These are phyloP conservation scores for Caranx melampygus DNA, from an alignment of 2,113 vertebrate genomes.

Conservation along the genomic window DNA sequence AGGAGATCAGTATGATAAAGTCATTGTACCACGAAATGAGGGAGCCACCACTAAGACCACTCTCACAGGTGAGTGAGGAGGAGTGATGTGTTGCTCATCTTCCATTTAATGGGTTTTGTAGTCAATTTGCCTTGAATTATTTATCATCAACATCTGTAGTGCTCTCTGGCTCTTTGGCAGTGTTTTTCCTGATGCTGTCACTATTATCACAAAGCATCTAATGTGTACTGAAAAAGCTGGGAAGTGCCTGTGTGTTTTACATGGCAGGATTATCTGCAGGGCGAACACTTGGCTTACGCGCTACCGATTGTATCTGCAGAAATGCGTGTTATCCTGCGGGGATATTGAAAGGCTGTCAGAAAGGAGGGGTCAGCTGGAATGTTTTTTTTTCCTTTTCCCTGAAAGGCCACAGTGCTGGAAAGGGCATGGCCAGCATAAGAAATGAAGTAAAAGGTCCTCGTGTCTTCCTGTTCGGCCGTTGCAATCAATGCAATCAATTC, in stretches of 20 bases:
- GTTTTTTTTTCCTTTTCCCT: constrained; percentile 10
- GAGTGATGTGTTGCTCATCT: neutral
- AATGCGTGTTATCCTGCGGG: constrained; percentile 68
- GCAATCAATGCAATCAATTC: constrained; percentile 65
- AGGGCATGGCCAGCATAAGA: constrained; percentile 66
- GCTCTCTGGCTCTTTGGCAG: neutral
- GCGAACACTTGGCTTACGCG: constrained; percentile 57
- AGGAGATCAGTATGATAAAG: constrained; percentile 94
- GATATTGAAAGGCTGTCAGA: constrained; percentile 70
- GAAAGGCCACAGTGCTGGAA: constrained; percentile 69
- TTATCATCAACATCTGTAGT: constrained; percentile 16
- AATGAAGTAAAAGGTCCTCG: constrained; percentile 66
- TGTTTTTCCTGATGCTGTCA: constrained; percentile 1
- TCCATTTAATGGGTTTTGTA: neutral
- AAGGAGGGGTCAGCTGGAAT: constrained; percentile 61
- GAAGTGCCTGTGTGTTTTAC: constrained; percentile 56
- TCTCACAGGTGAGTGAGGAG: constrained; percentile 85
- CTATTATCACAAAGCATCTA: constrained; percentile 33
- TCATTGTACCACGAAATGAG: constrained; percentile 85
- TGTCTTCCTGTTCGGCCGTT: constrained; percentile 50
- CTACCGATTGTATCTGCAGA: constrained; percentile 70
- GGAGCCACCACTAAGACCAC: constrained; percentile 89
- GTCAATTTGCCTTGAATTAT: neutral
- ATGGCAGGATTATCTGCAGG: constrained; percentile 54
- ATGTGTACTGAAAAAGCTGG: constrained; percentile 34